phyloP scores from a whole-genome alignment of 2,888 invertebrate genomes.

The Cataglyphis albicans region DNA sequence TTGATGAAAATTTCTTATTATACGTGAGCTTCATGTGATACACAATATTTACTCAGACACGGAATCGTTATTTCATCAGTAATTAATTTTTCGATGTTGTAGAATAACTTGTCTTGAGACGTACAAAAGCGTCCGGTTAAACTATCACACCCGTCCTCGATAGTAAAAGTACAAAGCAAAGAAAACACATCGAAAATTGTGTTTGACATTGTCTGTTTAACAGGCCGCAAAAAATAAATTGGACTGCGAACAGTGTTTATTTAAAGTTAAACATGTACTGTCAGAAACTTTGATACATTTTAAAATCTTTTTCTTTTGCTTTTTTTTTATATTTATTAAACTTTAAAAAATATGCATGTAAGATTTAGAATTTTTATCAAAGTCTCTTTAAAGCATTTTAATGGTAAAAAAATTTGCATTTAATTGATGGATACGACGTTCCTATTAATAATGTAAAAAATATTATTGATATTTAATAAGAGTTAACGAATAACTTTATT shows the following conservation, averaged over 20 bases:
- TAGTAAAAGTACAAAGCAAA: neutral
- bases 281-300: neutral
- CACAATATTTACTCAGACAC: slow-evolving; percentile 19
- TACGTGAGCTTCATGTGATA: neutral
- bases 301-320: neutral
- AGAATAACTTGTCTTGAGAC: slow-evolving; percentile 24
- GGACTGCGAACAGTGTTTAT: neutral
- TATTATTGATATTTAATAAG: too few relatives aligned
- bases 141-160: neutral
- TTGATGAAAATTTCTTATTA: neutral
- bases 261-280: neutral
- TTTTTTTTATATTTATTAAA: neutral
- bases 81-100: slow-evolving; percentile 37
- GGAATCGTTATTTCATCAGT: slow-evolving; percentile 5
- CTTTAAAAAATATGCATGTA: too few relatives aligned
- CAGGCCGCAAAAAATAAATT: neutral
- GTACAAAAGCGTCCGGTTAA: neutral
- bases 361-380: too few relatives aligned
- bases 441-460: too few relatives aligned
- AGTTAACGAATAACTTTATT: too few relatives aligned
- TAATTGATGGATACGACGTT: too few relatives aligned
- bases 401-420: too few relatives aligned
- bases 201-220: neutral
- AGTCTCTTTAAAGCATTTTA: too few relatives aligned
- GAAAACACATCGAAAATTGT: neutral